Evolutionary conservation across 2,797 vertebrate genomes (phyloP).

Genomic region (Tiaroga cobitis): DNA sequence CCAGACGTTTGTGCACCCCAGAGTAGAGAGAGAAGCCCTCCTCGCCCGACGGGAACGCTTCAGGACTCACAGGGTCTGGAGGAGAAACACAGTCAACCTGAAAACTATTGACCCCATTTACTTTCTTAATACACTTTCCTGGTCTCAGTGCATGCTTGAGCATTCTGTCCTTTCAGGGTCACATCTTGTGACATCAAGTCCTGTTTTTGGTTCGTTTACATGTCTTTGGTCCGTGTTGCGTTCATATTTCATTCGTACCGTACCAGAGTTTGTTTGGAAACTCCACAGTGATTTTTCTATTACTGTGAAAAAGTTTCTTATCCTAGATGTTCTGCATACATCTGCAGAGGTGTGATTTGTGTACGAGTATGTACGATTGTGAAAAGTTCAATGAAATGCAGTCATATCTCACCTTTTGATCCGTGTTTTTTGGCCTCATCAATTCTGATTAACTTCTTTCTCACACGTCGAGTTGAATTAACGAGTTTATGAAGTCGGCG

Average conservation of each 20-base stretch:
- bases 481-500: constrained; percentile 94
- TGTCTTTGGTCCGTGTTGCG: background rate
- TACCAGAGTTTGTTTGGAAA: too few relatives aligned
- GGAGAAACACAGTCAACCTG: background rate
- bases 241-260: background rate
- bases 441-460: constrained; percentile 92
- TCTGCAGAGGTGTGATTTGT: background rate
- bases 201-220: too few relatives aligned
- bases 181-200: too few relatives aligned
- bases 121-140: background rate
- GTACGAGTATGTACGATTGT: background rate
- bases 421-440: constrained; percentile 88
- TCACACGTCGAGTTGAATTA: constrained; percentile 90
- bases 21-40: constrained; percentile 81
- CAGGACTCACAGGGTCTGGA: constrained; percentile 71
- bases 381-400: background rate
- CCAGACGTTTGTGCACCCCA: constrained; percentile 82
- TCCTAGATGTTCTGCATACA: background rate
- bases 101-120: background rate
- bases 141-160: background rate
- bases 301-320: background rate
- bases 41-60: constrained; percentile 74
- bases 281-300: background rate
- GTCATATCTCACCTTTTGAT: constrained; percentile 81
- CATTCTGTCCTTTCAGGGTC: too few relatives aligned